These are phyloP conservation scores for Caiman crocodilus DNA, from an alignment of 2,797 vertebrate species.

Conservation along the genomic window DNA sequence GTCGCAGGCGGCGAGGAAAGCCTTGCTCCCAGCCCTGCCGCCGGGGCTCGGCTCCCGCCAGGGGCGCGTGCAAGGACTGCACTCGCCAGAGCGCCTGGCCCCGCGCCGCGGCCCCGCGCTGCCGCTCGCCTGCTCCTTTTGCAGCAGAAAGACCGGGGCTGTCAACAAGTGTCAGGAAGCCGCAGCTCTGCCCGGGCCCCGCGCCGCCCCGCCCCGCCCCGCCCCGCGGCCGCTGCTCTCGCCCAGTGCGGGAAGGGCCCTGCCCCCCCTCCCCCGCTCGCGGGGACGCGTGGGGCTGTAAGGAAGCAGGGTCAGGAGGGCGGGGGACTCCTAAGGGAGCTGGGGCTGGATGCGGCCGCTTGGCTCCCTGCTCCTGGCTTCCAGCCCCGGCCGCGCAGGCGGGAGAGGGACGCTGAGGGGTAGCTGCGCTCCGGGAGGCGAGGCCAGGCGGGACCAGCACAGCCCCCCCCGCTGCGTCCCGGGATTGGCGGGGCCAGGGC, in stretches of 20 bases:
- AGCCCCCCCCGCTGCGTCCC: background rate
- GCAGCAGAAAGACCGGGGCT: background rate
- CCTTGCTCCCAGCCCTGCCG: background rate
- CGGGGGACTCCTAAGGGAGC: accelerated
- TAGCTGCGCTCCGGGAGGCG: background rate
- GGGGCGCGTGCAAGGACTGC: no score
- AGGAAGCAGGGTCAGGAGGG: no score
- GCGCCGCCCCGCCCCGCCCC: background rate
- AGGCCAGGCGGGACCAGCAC: no score
- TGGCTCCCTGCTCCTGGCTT: no score
- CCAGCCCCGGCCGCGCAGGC: no score
- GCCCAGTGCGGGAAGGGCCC: background rate
- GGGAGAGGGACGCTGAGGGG: no score
- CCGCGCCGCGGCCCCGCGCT: no score
- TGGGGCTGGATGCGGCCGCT: no score
- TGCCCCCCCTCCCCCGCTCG: background rate
- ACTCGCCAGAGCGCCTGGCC: no score
- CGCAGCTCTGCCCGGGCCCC: background rate
- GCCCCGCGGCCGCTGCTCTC: background rate
- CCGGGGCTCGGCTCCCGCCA: no score
- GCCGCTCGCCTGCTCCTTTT: background rate
- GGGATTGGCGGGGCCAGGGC: no score
- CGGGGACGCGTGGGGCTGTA: no score
- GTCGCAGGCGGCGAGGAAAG: background rate
- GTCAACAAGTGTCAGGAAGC: conserved; percentile 51